Conservation (phyloP, 2,888 invertebrate genomes). For the Monochamus alternatus region DNA sequence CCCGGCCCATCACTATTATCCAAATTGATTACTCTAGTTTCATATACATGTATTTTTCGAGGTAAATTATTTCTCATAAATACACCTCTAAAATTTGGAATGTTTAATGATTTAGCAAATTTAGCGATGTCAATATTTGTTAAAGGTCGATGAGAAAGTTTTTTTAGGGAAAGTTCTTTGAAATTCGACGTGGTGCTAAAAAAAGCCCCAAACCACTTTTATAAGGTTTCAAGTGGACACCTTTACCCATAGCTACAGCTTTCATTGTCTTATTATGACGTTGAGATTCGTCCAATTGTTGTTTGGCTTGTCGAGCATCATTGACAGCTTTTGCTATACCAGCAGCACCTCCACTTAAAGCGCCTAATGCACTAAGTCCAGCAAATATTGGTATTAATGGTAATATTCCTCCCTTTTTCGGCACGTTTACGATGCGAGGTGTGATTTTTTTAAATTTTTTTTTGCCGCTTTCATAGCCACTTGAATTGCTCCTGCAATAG, state of each 20-base stretch:
- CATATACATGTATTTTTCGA: too few species aligned
- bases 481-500: slow-evolving; percentile 15
- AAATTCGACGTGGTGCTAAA: not conserved
- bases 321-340: slow-evolving; percentile 56
- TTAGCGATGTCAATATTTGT: not conserved
- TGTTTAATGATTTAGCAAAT: not conserved
- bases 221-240: slow-evolving; percentile 20
- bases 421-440: slow-evolving; percentile 26
- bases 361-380: slow-evolving; percentile 48
- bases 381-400: slow-evolving; percentile 49
- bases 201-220: slow-evolving; percentile 19
- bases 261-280: slow-evolving; percentile 57
- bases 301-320: slow-evolving; percentile 50
- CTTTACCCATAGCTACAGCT: slow-evolving; percentile 46
- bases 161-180: too few species aligned
- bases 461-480: slow-evolving; percentile 16
- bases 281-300: slow-evolving; percentile 52
- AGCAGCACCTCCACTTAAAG: slow-evolving; percentile 49
- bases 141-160: not conserved
- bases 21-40: too few species aligned
- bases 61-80: slow-evolving; percentile 3
- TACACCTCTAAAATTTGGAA: slow-evolving; percentile 6
- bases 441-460: slow-evolving; percentile 21
- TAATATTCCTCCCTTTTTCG: slow-evolving; percentile 24
- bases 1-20: too few species aligned